These are phyloP conservation scores for Anoplolepis gracilipes DNA, from an alignment of 1,140 invertebrate genomes.

Conservation along the genomic window DNA sequence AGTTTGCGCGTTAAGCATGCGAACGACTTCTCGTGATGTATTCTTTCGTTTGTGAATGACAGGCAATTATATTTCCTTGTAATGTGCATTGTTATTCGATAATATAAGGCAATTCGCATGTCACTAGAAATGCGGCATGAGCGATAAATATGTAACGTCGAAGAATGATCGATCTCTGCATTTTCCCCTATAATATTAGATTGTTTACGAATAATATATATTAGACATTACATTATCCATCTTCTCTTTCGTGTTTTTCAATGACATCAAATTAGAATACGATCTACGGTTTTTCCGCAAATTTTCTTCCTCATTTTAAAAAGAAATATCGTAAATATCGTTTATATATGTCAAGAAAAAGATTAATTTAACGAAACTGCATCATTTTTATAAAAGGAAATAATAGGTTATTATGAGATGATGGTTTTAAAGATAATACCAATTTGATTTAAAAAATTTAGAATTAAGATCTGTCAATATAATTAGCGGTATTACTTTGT, in stretches of 20 bases:
- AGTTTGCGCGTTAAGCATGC: background rate
- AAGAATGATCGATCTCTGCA: conserved; percentile 8
- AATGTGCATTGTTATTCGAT: conserved; percentile 6
- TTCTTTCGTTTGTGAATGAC: conserved; percentile 25
- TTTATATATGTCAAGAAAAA: background rate
- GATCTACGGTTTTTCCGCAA: background rate
- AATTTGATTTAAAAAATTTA: background rate
- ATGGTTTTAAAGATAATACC: conserved; percentile 1
- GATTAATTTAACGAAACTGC: background rate
- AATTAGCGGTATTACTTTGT: conserved; percentile 56
- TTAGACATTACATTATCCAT: conserved; percentile 42
- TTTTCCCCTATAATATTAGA: conserved; percentile 4
- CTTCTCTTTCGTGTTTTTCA: background rate
- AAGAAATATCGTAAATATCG: too few species aligned
- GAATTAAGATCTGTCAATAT: conserved; percentile 9
- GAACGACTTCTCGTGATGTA: conserved; percentile 17
- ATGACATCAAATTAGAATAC: background rate
- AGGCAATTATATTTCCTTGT: conserved; percentile 37
- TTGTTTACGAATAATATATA: conserved; percentile 26
- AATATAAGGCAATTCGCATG: conserved; percentile 16
- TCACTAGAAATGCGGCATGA: background rate
- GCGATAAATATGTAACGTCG: background rate
- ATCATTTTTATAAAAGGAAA: background rate
- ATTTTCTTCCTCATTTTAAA: background rate
- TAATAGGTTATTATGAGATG: background rate